Evolutionary conservation across 2,113 vertebrate genomes (phyloP), one percentile per base, ranked within the genome.

Genomic region (Austrofundulus limnaeus): DNA sequence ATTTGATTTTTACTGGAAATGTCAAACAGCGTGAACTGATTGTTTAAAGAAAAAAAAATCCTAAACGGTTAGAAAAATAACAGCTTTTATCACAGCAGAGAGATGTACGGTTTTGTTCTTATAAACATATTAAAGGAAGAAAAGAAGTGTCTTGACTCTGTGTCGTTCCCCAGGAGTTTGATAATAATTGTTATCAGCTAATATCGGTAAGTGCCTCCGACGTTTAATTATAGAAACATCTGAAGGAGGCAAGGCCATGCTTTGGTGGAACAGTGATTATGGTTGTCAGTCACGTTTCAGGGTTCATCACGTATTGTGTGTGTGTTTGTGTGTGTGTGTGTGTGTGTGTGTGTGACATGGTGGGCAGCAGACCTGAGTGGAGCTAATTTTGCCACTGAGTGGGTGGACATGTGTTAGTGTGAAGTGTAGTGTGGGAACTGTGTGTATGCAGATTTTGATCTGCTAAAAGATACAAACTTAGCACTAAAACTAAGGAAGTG

Each of bases 381-480:
- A 81, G 77, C 84, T 87, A 87, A 85, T 84, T 83, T 77, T 87
- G 84, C 75, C 54, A 15, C 68, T 71, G 82, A 52, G 82, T 86
- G 80, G 79, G 88, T 41, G 75, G 84, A 73, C 77, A 70, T 81
- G 75, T 87, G 77, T 81, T 72, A 72, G 54, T 13, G 68, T 77
- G 65, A 74, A 75, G 70, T 72, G 72, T 41, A 52, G 46, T 49
- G 59, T 51, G 47, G 56, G 53, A 72, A 69, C 66, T 70, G 51
- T 46, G n/a, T n/a, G n/a, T n/a, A n/a, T n/a, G n/a, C n/a, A n/a
- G n/a, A n/a, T n/a, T n/a, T n/a, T n/a, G n/a, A n/a, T n/a, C n/a
- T n/a, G n/a, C n/a, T n/a, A n/a, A n/a, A n/a, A n/a, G n/a, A n/a
- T n/a, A n/a, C n/a, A n/a, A n/a, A n/a, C n/a, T n/a, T n/a, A n/a